Base-by-base conservation (phyloP, 1,140 invertebrate species). In the Zaprionus gabonicus region DNA sequence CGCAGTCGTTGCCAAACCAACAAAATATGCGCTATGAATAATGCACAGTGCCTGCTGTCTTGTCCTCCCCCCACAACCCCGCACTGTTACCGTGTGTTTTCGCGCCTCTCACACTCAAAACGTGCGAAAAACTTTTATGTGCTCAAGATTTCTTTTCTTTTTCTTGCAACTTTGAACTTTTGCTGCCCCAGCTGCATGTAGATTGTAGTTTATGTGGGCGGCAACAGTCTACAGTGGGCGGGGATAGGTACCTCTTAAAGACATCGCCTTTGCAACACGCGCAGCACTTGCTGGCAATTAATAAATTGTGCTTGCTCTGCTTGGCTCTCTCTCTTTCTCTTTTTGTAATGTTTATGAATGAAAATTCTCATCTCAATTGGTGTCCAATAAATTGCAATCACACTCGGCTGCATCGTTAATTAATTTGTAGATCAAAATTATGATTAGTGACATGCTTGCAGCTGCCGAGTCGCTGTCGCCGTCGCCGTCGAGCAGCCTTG, bases 381-480 rank as follows among this genome's bases (percentile, higher is more conserved):
- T 90, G 86, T 90, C 85, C 79, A 85, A 90, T 90, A 90, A 90
- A 90, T 90, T 90, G 85, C 81, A 85, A 90, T 90, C 81, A 90
- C 85, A 90, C 85, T 90, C 81, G 69, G 58, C 34, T 55, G 84
- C 57, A 69, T 59, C 69, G 75, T 79, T 88, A 88, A 87, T 87
- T 87, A 87, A 84, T 87, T 87, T 87, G 81, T 87, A 84, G 84
- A 87, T 87, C 75, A 88, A 59, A 87, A 87, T 87, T 90, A 88
- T 87, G 84, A 88, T 87, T 84, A 78, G 81, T 59, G 71, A 76
- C 77, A 74, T 58, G 76, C 62, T 59, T 72, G 70, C 78, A 88
- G 84, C 78, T 81, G 84, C 74, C 80, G 65, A 20, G 31, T 34
- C 62, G 76, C 23, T 27, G 25, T 36, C 44, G 49, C 31, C 80